phyloP scores from a whole-genome alignment of 2,113 vertebrate genomes.

The Scortum barcoo region DNA sequence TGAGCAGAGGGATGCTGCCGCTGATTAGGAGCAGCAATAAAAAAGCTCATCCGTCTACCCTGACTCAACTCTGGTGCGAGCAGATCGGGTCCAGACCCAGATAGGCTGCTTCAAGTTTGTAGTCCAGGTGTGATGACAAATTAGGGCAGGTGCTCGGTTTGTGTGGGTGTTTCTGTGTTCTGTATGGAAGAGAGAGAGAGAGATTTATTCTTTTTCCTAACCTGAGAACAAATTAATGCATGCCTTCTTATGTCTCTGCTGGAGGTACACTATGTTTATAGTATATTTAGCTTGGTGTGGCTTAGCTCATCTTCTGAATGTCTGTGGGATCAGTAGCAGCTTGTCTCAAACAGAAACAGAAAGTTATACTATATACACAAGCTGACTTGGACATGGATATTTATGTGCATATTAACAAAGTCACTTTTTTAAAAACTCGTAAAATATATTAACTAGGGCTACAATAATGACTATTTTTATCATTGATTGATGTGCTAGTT shows the following conservation, averaged over 20 bases:
- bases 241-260: background rate
- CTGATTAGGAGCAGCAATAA: conserved; percentile 77
- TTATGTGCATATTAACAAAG: background rate
- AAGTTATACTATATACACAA: background rate
- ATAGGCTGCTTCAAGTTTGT: conserved; percentile 33
- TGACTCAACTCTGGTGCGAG: conserved; percentile 46
- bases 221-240: background rate
- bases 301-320: background rate
- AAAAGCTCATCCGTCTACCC: conserved; percentile 46
- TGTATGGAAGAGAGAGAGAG: background rate
- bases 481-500: background rate
- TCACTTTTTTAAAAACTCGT: background rate
- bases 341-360: background rate
- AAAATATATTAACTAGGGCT: background rate
- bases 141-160: conserved; percentile 35
- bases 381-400: background rate
- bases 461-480: background rate
- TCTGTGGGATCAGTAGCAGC: background rate
- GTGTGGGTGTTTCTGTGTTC: conserved; percentile 17
- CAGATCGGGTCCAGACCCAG: conserved; percentile 25
- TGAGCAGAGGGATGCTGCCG: conserved; percentile 80
- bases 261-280: background rate
- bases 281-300: background rate
- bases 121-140: conserved; percentile 58
- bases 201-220: background rate